Evolutionary conservation across 2,797 vertebrate genomes (phyloP).

Genomic region (Trachurus trachurus): DNA sequence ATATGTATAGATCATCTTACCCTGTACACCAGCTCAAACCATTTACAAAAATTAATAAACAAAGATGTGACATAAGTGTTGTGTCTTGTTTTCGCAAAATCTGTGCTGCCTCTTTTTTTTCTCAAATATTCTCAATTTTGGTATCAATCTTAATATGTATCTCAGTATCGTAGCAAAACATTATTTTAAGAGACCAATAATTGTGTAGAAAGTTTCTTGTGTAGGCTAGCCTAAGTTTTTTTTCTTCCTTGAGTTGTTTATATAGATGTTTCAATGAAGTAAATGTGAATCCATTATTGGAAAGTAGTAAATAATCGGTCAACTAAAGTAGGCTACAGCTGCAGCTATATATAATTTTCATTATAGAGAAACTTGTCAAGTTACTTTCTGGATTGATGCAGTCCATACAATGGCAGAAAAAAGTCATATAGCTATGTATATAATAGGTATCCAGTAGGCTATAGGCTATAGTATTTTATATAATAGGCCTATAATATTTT

Average conservation of each 20-base stretch:
- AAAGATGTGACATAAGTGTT: constrained; percentile 87
- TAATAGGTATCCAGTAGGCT: too few relatives aligned
- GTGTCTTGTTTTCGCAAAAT: constrained; percentile 19
- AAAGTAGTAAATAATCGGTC: not conserved
- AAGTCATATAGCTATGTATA: too few relatives aligned
- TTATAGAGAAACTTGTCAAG: not conserved
- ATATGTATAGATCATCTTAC: constrained; percentile 94
- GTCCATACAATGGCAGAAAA: too few relatives aligned
- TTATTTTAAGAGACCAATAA: not conserved
- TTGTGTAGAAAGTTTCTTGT: not conserved
- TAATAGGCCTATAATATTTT: too few relatives aligned
- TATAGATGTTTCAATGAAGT: not conserved
- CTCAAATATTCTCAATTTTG: too few relatives aligned
- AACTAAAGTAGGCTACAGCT: too few relatives aligned
- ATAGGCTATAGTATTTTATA: too few relatives aligned
- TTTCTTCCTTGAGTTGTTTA: not conserved
- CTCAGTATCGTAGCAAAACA: not conserved
- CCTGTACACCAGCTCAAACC: constrained; percentile 96
- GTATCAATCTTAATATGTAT: not conserved
- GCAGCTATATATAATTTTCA: too few relatives aligned
- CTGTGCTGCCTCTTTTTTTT: not conserved
- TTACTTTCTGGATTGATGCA: not conserved
- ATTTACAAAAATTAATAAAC: constrained; percentile 96
- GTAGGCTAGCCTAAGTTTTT: not conserved
- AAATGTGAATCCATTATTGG: not conserved